Conservation (phyloP, 2,113 vertebrate species). For the Numida meleagris region DNA sequence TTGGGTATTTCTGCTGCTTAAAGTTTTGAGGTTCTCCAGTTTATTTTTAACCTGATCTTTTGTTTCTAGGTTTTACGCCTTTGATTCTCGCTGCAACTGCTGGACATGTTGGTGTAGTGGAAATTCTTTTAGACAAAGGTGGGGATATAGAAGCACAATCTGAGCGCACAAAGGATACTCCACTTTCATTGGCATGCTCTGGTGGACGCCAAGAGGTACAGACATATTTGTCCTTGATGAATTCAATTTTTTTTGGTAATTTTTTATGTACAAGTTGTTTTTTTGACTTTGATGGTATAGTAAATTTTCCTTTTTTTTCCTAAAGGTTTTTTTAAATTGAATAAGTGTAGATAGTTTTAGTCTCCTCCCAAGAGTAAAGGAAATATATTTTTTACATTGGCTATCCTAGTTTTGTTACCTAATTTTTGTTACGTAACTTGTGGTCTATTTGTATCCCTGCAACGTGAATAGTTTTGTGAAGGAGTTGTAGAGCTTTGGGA, state of each 20-base stretch:
- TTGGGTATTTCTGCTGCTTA: not conserved
- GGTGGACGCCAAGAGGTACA: conserved; percentile 96
- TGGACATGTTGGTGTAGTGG: conserved; percentile 96
- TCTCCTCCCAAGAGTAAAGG: not conserved
- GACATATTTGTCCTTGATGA: not conserved
- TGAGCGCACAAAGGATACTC: conserved; percentile 98
- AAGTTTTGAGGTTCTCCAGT: not conserved
- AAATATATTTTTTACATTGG: not conserved
- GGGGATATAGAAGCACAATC: conserved; percentile 98
- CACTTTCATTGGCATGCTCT: conserved; percentile 95
- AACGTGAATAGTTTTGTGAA: not conserved
- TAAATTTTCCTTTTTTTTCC: not conserved
- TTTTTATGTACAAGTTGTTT: not conserved
- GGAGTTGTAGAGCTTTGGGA: not conserved
- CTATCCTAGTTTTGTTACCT: not conserved
- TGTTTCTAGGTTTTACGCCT: conserved; percentile 90
- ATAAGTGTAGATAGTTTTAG: not conserved
- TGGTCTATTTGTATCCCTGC: not conserved
- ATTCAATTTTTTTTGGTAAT: not conserved
- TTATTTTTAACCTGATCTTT: not conserved
- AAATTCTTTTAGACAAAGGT: conserved; percentile 97
- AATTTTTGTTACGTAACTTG: not conserved
- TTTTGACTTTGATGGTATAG: not conserved
- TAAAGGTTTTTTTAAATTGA: not conserved
- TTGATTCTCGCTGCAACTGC: conserved; percentile 97